Conservation (phyloP, 2,797 vertebrate genomes). For the Anguilla megastoma region DNA sequence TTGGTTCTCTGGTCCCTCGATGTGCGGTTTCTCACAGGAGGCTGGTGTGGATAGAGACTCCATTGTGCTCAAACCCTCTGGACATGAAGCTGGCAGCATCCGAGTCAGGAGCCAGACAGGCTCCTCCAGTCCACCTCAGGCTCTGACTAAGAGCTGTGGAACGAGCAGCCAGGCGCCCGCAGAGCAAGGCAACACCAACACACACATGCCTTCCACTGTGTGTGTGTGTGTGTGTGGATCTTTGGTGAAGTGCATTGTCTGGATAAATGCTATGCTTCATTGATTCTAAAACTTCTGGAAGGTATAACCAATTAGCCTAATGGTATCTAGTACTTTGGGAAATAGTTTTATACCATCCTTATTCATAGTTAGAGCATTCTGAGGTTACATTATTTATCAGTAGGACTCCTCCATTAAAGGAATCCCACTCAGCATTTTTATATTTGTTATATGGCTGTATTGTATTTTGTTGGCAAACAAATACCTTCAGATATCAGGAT, state of each 20-base stretch:
- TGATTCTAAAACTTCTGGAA: not conserved
- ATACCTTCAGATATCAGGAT: no score
- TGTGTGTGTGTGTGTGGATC: not conserved
- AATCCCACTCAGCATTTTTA: no score
- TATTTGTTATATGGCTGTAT: no score
- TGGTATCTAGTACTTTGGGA: not conserved
- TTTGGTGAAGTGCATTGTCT: not conserved
- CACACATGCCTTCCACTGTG: not conserved
- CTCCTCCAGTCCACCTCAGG: conserved; percentile 59
- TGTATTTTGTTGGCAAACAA: no score
- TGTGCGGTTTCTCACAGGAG: not conserved
- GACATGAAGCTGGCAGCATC: conserved; percentile 64
- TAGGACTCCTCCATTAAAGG: no score
- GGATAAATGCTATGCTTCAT: not conserved
- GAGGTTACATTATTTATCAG: no score
- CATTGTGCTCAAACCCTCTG: conserved; percentile 61
- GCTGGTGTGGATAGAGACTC: conserved; percentile 54
- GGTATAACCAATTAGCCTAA: not conserved
- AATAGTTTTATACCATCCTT: no score
- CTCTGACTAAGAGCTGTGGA: conserved; percentile 69
- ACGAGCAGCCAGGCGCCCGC: conserved; percentile 68
- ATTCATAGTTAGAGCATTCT: no score
- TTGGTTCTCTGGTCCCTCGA: not conserved
- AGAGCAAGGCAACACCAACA: not conserved
- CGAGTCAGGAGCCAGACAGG: conserved; percentile 66